Base-by-base conservation (phyloP, 1,140 invertebrate species). In the Cotesia typhae region DNA sequence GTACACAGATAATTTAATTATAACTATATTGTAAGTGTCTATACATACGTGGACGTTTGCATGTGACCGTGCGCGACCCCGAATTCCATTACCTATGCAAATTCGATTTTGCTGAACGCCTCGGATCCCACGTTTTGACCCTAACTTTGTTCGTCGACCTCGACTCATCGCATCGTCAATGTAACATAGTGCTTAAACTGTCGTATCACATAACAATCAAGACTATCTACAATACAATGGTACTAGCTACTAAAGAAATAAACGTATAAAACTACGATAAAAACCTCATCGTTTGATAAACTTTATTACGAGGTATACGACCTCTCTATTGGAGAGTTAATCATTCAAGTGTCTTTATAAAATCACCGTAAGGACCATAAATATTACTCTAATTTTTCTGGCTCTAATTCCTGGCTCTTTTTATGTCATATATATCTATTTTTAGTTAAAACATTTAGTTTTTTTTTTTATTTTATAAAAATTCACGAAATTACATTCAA, bases 101-200 rank as follows among this genome's bases (percentile, higher is more conserved):
- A 75, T 75, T 70, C 69, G 64, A 73, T 72, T 71, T 68, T 73
- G 71, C 71, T 67, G 71, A 73, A 72, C 66, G 69, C 55, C 53
- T 67, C 67, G 70, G 51, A 75, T 75, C 74, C 71, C 74, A 75
- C 74, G 74, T 75, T 72, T 75, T 75, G 74, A 75, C 74, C 74
- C 71, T 75, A 73, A 73, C 74, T 75, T 75, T 75, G 71, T 75
- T 75, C 63, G 61, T 65, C 68, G 74, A 61, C 64, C 51, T 71
- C 47, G 66, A 47, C 41, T 47, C 41, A 47, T 68, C 36, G 60
- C 71, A 70, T 72, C 67, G 61, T 35, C 71, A 41, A 69, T 69
- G 66, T 61, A 64, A 70, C 74, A 72, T 41, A 57, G 47, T 36
- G 41, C 64, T 72, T 66, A 72, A 72, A 36, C 64, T 65, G 70